Evolutionary conservation across 2,113 vertebrate species (phyloP), one percentile per base, ranked within the genome.

Genomic region (Malurus melanocephalus): DNA sequence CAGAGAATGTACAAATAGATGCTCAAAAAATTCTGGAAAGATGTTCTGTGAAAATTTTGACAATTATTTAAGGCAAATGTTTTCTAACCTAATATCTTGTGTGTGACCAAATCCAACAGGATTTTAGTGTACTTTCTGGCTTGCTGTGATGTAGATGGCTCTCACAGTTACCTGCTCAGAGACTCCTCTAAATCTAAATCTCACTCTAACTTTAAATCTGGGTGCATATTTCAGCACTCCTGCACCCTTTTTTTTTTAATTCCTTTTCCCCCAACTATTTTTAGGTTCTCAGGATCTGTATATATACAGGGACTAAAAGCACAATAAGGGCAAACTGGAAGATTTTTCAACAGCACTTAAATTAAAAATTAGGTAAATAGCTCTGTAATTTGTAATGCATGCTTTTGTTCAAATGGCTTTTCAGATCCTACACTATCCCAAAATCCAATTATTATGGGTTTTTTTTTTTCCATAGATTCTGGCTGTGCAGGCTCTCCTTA

Each of bases 1-100:
- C 80, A 65, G 57, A 78, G 61, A 93, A 81, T 73, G 62, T 88
- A 76, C 69, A 88, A 92, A 93, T 90, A 79, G 57, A 72, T 35
- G 59, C 69, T 91, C 32, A 68, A 72, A 11, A 88, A 90, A 83
- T 88, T 73, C 82, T 73, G 43, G 30, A 73, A 72, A 84, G 43
- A 85, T 57, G 10, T 64, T 92, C 53, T 60, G 49, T 49, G 49
- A 81, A 80, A 91, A 66, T 17, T 69, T 86, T 72, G 66, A 80
- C 53, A 90, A 35, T 61, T 69, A 61, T 74, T 88, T 84, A 69
- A 91, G 61, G 46, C 56, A 88, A 86, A 78, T 77, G 28, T 72
- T 88, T 85, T 71, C 35, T 60, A 67, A 46, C 35, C 43, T 76
- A 52, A 76, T 43, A 55, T 21, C 28, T 19, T 69, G 16, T 45